Percentiles rank a stretch among this genome's conserved stretches.
phyloP scores from a whole-genome alignment of 2,888 invertebrate genomes.

The Lypha dubia region DNA sequence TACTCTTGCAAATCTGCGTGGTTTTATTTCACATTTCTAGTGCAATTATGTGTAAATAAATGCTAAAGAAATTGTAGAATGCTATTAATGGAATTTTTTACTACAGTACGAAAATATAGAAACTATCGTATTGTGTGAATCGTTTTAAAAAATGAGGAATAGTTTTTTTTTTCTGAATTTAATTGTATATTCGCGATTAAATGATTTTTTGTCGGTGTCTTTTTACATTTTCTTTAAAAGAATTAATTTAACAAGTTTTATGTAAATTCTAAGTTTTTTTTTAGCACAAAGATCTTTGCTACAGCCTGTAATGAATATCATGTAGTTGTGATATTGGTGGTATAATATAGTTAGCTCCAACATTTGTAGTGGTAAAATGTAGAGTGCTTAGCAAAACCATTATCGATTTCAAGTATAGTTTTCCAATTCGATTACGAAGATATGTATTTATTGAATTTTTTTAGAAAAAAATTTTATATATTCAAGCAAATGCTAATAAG shows the following conservation, averaged over 20 bases:
- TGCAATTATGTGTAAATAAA: too few relatives aligned
- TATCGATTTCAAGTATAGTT: neutral
- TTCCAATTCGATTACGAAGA: neutral
- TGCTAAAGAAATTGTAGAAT: neutral
- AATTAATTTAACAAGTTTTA: too few relatives aligned
- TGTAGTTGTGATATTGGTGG: too few relatives aligned
- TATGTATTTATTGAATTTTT: neutral
- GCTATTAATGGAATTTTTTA: neutral
- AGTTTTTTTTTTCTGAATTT: neutral
- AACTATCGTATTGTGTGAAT: neutral
- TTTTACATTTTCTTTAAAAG: too few relatives aligned
- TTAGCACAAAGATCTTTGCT: too few relatives aligned
- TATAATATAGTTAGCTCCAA: too few relatives aligned
- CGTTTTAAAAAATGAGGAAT: neutral
- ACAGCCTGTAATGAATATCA: too few relatives aligned
- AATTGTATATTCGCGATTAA: too few relatives aligned
- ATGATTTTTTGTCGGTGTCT: too few relatives aligned
- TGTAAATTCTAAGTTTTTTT: too few relatives aligned
- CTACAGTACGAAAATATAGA: neutral
- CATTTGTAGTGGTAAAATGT: neutral
- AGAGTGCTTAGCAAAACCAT: neutral
- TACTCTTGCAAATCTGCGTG: too few relatives aligned
- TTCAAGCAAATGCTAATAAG: neutral
- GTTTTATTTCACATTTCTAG: too few relatives aligned
- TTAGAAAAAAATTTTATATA: neutral